Conservation (phyloP, 2,797 vertebrate genomes). For the Semaprochilodus insignis region DNA sequence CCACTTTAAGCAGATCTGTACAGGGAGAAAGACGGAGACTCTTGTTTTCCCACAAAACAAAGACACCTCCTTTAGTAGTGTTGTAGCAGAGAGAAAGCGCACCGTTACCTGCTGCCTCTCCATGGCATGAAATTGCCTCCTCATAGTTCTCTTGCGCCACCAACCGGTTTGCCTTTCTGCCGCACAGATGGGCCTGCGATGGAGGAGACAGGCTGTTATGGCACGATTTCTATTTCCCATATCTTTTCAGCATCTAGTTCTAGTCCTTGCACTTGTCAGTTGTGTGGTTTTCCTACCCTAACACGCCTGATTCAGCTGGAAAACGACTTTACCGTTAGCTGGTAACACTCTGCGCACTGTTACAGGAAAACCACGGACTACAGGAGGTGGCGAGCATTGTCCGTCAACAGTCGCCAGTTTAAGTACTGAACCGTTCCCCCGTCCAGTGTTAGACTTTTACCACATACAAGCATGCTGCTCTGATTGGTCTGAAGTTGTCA, state of each 20-base stretch:
- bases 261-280: background rate
- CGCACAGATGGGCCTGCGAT: slow-evolving; percentile 83
- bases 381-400: background rate
- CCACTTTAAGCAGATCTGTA: slow-evolving; percentile 80
- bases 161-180: slow-evolving; percentile 82
- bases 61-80: background rate
- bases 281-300: too few species aligned
- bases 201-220: background rate
- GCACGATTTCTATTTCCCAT: background rate
- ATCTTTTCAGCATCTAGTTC: too few species aligned
- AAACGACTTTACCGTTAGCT: too few species aligned
- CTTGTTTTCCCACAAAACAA: background rate
- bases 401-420: too few species aligned
- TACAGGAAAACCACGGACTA: background rate
- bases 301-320: too few species aligned
- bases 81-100: background rate
- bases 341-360: too few species aligned
- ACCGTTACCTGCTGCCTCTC: slow-evolving; percentile 80
- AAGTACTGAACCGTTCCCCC: too few species aligned
- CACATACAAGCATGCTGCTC: background rate
- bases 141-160: slow-evolving; percentile 83
- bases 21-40: background rate
- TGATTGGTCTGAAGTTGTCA: background rate
- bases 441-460: background rate
- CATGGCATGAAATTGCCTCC: slow-evolving; percentile 84